Evolutionary conservation across 2,113 vertebrate species (phyloP).

Genomic region (Irena cyanogastra): DNA sequence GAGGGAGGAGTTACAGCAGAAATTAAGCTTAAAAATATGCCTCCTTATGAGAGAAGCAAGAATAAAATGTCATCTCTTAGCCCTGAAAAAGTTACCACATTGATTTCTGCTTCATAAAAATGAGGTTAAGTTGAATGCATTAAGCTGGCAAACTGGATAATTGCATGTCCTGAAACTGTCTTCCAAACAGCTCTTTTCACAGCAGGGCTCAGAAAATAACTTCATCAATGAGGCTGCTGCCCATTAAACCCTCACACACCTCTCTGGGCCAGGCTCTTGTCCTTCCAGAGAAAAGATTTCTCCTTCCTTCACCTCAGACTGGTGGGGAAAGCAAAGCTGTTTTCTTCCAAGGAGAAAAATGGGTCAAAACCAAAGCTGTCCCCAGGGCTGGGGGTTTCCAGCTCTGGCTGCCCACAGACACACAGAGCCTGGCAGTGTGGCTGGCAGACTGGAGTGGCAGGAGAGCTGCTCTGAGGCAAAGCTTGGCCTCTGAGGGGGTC

Average conservation of each 20-base stretch:
- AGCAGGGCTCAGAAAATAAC: slow-evolving; percentile 52
- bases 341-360: neutral
- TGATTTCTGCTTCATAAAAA: slow-evolving; percentile 51
- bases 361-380: neutral
- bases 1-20: neutral
- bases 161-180: slow-evolving; percentile 60
- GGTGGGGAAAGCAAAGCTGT: neutral
- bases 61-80: slow-evolving; percentile 6
- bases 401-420: fast-evolving
- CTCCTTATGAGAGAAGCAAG: neutral
- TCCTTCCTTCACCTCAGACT: neutral
- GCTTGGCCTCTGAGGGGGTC: neutral
- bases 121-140: slow-evolving; percentile 64
- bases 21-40: slow-evolving; percentile 3
- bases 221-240: slow-evolving; percentile 42
- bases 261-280: neutral
- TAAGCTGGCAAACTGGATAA: slow-evolving; percentile 65
- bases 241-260: neutral
- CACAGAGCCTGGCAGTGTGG: neutral
- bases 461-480: neutral
- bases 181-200: slow-evolving; percentile 57
- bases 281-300: neutral
- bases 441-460: neutral
- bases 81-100: slow-evolving; percentile 25
- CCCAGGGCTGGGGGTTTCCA: neutral